Percentiles rank a stretch among this genome's conserved stretches.
Conservation (phyloP, 2,797 vertebrate species). For the Gadopsis bispinosus region DNA sequence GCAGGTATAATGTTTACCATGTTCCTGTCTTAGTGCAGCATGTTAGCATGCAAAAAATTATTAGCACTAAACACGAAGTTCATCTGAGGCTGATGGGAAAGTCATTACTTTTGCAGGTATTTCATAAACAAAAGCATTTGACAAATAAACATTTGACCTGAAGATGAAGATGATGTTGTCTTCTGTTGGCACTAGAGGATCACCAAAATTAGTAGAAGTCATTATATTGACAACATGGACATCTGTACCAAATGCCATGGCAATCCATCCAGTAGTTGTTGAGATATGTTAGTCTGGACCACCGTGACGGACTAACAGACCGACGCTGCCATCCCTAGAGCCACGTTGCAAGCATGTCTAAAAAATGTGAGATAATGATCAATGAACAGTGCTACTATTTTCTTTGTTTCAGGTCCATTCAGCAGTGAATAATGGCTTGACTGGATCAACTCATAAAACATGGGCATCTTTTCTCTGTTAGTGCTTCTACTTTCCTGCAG, state of each 20-base stretch:
- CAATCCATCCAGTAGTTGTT: not conserved
- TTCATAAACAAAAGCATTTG: not conserved
- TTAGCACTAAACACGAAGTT: not conserved
- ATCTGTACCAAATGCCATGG: not conserved
- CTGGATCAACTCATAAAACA: conserved; percentile 49
- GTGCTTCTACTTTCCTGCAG: conserved; percentile 63
- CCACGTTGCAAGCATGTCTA: not conserved
- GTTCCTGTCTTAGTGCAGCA: not conserved
- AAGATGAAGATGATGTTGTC: not conserved
- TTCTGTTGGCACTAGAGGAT: not conserved
- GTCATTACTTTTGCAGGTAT: not conserved
- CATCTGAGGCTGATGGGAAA: not conserved
- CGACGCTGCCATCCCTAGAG: not conserved
- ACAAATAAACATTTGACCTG: not conserved
- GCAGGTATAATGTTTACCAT: not conserved
- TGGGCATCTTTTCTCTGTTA: conserved; percentile 58
- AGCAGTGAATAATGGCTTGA: conserved; percentile 58
- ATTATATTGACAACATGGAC: not conserved
- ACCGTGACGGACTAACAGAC: not conserved
- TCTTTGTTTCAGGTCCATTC: conserved; percentile 49
- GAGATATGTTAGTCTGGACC: not conserved
- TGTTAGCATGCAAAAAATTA: not conserved
- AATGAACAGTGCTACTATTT: not conserved
- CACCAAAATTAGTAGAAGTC: not conserved
- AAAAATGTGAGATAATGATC: not conserved